phyloP scores from a whole-genome alignment of 2,888 invertebrate species.

The Listrodromus nycthemerus region DNA sequence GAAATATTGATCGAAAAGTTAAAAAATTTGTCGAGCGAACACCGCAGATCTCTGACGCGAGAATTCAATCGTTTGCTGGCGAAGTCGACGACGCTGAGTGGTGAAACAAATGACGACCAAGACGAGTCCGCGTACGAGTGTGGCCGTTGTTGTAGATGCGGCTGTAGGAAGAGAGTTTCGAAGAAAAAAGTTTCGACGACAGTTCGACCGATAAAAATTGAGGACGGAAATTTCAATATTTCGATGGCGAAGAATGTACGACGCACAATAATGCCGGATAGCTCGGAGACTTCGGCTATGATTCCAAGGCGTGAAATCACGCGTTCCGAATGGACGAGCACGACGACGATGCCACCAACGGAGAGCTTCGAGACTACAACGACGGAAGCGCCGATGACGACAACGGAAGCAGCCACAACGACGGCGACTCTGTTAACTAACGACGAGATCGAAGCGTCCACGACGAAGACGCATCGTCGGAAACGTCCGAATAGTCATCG shows the following conservation, averaged over 20 bases:
- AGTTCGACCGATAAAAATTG: not conserved
- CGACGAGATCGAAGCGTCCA: not conserved
- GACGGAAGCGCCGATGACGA: conserved; percentile 20
- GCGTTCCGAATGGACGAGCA: not conserved
- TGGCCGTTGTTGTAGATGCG: conserved; percentile 29
- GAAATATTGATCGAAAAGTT: conserved; percentile 16
- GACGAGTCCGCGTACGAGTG: not conserved
- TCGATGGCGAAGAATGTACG: conserved; percentile 1
- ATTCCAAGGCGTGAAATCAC: not conserved
- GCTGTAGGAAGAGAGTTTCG: conserved; percentile 17
- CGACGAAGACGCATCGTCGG: not conserved
- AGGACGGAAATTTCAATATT: not conserved
- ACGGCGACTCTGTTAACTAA: not conserved
- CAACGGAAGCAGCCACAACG: not conserved
- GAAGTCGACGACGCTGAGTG: conserved; percentile 4
- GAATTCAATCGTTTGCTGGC: conserved; percentile 42
- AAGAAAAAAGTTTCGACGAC: conserved; percentile 11
- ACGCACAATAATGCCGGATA: conserved; percentile 2
- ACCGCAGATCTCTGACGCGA: not conserved
- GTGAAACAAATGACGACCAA: conserved; percentile 2
- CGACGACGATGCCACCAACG: conserved; percentile 7
- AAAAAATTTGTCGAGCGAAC: not conserved
- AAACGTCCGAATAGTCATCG: conserved; percentile 1
- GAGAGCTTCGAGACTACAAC: conserved; percentile 6
- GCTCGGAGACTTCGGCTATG: not conserved